Base-by-base conservation (phyloP, 2,888 invertebrate genomes). In the Elegia similella region DNA sequence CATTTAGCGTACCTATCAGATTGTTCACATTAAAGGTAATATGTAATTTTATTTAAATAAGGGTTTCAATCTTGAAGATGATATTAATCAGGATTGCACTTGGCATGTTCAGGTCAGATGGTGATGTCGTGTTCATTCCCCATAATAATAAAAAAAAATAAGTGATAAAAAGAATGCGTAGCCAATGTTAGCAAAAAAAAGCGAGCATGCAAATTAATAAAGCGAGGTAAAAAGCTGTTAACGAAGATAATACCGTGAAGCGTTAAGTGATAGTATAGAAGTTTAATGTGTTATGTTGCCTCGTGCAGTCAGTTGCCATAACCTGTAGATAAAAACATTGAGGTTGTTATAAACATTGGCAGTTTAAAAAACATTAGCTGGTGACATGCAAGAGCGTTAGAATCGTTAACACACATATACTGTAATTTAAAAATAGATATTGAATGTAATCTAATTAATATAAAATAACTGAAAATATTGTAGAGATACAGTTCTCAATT, bases 151-250 rank as follows among this genome's bases (percentile, higher is more conserved):
- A 8, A 10, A 5, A 6, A 2, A n/a, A n/a, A 12, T 38, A 38
- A 38, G 12, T 12, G n/a, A 38, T 12, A 38, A 6, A 5, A 12
- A 38, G 2, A 8, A 12, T 38, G 38, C 38, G n/a, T 34, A 12
- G 2, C n/a, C 10, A 8, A 10, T 12, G 12, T 12, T 29, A 46
- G 46, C 48, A 15, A 48, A 32, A 48, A 32, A 12, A 48, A 48
- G 48, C 48, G 13, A 32, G 32, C 48, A 48, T 32, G 48, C 48
- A 48, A 46, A 29, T 46, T 46, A 29, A n/a, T 23, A 13, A 48
- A 48, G 48, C 48, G 10, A 32, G 13, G 13, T 32, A 12, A 46
- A 32, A 48, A 48, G 48, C 47, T 8, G 48, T 48, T 48, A 48
- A 8, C 32, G n/a, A 32, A 12, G 12, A 38, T 38, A 38, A 38